A percentile compares a stretch with the other conserved stretches of the same genome.
Conservation (phyloP, 2,797 vertebrate species). For the Coendou prehensilis region DNA sequence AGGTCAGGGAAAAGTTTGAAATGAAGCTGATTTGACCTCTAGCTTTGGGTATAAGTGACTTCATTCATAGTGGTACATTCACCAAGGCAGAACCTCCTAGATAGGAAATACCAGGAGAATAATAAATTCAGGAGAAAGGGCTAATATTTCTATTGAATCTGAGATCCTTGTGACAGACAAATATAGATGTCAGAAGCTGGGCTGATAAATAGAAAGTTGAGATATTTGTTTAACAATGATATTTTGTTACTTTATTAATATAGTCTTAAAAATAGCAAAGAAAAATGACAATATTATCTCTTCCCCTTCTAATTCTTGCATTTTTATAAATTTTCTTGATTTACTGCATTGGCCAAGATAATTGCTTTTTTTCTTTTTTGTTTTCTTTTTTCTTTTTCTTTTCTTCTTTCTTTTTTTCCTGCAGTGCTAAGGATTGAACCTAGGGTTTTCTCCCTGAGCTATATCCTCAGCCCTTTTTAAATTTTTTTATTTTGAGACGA, state of each 20-base stretch:
- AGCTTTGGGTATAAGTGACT: neutral
- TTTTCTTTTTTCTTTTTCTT: neutral
- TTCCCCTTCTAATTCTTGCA: neutral
- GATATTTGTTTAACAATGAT: neutral
- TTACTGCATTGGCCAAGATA: neutral
- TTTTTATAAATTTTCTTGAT: conserved; percentile 3
- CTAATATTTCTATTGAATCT: neutral
- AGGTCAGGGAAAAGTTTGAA: neutral
- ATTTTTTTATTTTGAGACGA: neutral
- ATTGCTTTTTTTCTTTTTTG: neutral
- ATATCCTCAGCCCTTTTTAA: neutral
- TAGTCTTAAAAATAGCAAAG: neutral
- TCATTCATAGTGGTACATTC: neutral
- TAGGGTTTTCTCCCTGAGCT: neutral
- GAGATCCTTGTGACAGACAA: neutral
- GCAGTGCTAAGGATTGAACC: neutral
- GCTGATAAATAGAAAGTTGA: neutral
- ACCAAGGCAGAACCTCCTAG: neutral
- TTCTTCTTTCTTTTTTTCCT: neutral
- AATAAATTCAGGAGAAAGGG: conserved; percentile 14
- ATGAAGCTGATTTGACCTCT: neutral
- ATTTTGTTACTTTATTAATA: neutral
- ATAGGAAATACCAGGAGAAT: neutral
- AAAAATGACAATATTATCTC: neutral
- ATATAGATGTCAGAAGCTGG: neutral